Base-by-base conservation (phyloP, 1,140 invertebrate species). In the Argopecten irradians region DNA sequence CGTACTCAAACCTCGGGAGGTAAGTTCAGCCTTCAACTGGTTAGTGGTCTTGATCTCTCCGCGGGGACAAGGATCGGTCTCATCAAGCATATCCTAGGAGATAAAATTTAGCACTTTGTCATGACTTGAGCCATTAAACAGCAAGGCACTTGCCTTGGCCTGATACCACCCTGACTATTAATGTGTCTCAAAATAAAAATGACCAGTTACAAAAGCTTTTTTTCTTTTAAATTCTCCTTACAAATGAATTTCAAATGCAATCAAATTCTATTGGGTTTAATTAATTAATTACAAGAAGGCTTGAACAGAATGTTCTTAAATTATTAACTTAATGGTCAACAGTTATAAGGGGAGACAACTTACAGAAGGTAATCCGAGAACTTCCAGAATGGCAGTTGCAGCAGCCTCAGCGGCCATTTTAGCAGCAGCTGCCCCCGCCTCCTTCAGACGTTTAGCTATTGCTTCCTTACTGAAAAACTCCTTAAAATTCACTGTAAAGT, bases 51-150 rank as follows among this genome's bases (percentile, higher is more conserved):
- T 89, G 33, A 86, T 88, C 28, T 90, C 89, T 87, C 91, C 91
- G 33, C 92, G 91, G 14, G 87, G 91, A 87, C 91, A 92, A 0
- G 92, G 90, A 36, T 86, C 82, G 9, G 89, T 88, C 32, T 88
- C 43, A 1, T 85, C 87, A 13, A 91, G 34, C 33, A 88, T 32
- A 22, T 86, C 82, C 90, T 91, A 86, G 28, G 86, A 87, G 22
- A 19, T 55, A 46, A 39, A 39, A 39, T 39, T n/a, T n/a, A n/a
- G n/a, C n/a, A n/a, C n/a, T n/a, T n/a, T n/a, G n/a, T n/a, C n/a
- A n/a, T n/a, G n/a, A n/a, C n/a, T n/a, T n/a, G n/a, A n/a, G n/a
- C n/a, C n/a, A n/a, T n/a, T n/a, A n/a, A n/a, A n/a, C n/a, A n/a
- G n/a, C n/a, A n/a, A n/a, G n/a, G n/a, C n/a, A n/a, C n/a, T n/a